phyloP scores from a whole-genome alignment of 2,888 invertebrate genomes.

The Drosophila siamana region DNA sequence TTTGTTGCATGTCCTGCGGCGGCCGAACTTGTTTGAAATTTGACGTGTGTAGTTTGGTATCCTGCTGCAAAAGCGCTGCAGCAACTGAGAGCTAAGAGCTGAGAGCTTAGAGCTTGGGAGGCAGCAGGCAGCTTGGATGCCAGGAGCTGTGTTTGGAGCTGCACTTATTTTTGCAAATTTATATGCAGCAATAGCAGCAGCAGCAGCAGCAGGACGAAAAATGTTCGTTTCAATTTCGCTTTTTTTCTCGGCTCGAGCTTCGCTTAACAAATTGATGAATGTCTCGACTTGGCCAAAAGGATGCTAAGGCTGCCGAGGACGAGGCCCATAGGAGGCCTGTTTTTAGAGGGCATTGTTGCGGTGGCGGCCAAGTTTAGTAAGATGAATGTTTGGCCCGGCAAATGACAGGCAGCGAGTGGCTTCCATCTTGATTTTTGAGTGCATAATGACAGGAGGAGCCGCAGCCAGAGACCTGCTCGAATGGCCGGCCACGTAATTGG shows the following conservation, averaged over 20 bases:
- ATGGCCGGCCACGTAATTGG: slow-evolving; percentile 64
- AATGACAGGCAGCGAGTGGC: slow-evolving; percentile 75
- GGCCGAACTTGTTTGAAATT: slow-evolving; percentile 75
- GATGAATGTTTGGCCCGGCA: slow-evolving; percentile 76
- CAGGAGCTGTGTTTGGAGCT: slow-evolving; percentile 22
- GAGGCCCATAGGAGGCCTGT: background rate
- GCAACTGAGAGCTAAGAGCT: slow-evolving; percentile 12
- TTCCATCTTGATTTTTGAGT: slow-evolving; percentile 79
- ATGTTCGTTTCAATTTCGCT: slow-evolving; percentile 77
- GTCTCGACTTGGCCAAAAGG: slow-evolving; percentile 42
- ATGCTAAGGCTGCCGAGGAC: background rate
- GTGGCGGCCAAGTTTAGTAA: slow-evolving; percentile 69
- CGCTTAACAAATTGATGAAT: slow-evolving; percentile 77
- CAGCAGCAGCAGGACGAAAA: slow-evolving; percentile 57
- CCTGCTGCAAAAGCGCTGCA: slow-evolving; percentile 18
- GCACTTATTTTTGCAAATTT: slow-evolving; percentile 75
- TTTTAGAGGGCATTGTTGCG: slow-evolving; percentile 24
- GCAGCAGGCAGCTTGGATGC: slow-evolving; percentile 12
- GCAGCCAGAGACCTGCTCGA: slow-evolving; percentile 9
- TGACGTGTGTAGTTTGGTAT: slow-evolving; percentile 76
- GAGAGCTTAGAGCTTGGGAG: slow-evolving; percentile 6
- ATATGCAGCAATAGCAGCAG: slow-evolving; percentile 58
- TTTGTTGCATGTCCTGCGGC: slow-evolving; percentile 77
- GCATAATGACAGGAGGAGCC: slow-evolving; percentile 73
- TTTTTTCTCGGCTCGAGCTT: slow-evolving; percentile 41